phyloP scores from a whole-genome alignment of 2,888 invertebrate genomes.

The Tyria jacobaeae region DNA sequence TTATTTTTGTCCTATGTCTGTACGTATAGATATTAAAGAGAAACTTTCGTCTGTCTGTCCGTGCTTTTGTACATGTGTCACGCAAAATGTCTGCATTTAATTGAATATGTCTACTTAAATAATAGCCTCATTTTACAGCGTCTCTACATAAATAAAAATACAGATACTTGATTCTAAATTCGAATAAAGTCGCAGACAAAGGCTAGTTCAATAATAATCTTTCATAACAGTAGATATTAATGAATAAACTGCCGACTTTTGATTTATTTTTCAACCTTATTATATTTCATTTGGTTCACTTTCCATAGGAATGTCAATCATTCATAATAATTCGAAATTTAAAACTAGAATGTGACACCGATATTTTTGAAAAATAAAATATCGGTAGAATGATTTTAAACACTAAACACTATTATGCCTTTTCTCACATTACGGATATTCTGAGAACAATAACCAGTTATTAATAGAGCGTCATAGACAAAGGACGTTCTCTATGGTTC shows the following conservation, averaged over 20 bases:
- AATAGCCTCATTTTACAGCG: too few relatives aligned
- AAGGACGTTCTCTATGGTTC: conserved; percentile 55
- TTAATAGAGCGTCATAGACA: conserved; percentile 56
- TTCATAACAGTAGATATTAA: too few relatives aligned
- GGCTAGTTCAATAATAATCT: too few relatives aligned
- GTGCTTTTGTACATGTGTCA: too few relatives aligned
- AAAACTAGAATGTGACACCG: conserved; percentile 5
- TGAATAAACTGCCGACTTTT: neutral
- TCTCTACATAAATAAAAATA: too few relatives aligned
- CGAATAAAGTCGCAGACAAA: too few relatives aligned
- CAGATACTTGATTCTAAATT: too few relatives aligned
- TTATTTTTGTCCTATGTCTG: too few relatives aligned
- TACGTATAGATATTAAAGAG: too few relatives aligned
- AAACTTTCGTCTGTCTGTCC: too few relatives aligned
- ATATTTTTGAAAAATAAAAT: conserved; percentile 8
- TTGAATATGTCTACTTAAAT: too few relatives aligned
- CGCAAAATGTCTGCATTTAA: too few relatives aligned
- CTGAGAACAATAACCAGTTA: conserved; percentile 46
- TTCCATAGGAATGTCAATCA: conserved; percentile 6
- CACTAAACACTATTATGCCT: conserved; percentile 19
- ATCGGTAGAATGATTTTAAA: conserved; percentile 31
- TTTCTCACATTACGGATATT: conserved; percentile 35
- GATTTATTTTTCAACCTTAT: neutral
- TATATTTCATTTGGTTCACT: neutral
- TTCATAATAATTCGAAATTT: conserved; percentile 3